Conservation (phyloP, 1,140 invertebrate species). For the Diprion similis region DNA sequence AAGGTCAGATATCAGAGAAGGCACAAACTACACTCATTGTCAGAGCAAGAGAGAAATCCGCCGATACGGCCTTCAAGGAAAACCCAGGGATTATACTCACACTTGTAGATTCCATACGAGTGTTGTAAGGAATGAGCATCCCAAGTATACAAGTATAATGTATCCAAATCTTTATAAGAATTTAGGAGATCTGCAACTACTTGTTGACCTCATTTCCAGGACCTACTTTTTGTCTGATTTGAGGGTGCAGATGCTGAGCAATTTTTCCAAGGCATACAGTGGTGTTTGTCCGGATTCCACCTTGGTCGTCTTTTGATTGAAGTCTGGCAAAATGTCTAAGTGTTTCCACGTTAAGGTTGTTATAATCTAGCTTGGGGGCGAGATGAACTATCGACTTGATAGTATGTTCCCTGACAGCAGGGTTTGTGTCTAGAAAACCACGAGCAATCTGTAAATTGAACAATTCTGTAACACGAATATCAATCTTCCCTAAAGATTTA, state of each 20-base stretch:
- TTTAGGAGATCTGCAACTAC: too few species aligned
- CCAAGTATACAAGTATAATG: too few species aligned
- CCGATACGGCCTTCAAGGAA: too few species aligned
- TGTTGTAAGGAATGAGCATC: too few species aligned
- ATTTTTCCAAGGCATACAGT: conserved; percentile 99
- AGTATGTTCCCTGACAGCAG: conserved; percentile 96
- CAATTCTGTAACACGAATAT: neutral
- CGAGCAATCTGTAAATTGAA: conserved; percentile 90
- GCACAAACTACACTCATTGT: too few species aligned
- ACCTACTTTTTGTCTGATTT: conserved; percentile 71
- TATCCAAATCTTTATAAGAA: too few species aligned
- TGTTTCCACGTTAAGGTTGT: conserved; percentile 97
- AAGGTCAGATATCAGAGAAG: too few species aligned
- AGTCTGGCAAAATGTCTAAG: conserved; percentile 94
- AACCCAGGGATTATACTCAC: too few species aligned
- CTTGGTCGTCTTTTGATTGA: conserved; percentile 94
- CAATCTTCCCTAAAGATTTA: too few species aligned
- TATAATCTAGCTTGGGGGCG: conserved; percentile 95
- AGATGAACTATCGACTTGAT: conserved; percentile 96
- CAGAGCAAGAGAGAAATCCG: too few species aligned
- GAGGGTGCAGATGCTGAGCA: conserved; percentile 91
- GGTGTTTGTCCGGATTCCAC: conserved; percentile 92
- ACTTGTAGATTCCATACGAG: too few species aligned
- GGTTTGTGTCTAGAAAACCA: conserved; percentile 96
- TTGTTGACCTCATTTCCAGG: too few species aligned